Base-by-base conservation (phyloP, 1,140 invertebrate species). In the Metopolophium dirhodum region DNA sequence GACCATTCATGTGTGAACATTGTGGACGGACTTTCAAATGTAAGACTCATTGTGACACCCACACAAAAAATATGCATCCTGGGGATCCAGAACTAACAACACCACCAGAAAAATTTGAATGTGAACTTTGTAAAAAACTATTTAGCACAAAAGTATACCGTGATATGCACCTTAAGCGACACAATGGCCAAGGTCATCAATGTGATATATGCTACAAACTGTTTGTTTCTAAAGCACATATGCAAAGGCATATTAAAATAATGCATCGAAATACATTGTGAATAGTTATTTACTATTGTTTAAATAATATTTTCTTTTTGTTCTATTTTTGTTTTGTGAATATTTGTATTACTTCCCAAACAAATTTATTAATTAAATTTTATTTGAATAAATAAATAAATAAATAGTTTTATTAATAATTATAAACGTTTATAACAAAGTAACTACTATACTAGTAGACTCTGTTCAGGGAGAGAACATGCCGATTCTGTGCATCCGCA, bases 1-100 rank as follows among this genome's bases (percentile, higher is more conserved):
- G 97, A 93, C 97, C 96, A 26, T 97, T 96, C 94, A 96, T 96
- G 83, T 97, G 97, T 94, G 96, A 96, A 68, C 95, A 96, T 41
- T 97, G 97, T 94, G 96, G 96, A 0, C 96, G 97, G 94, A 96
- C 96, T 4, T 97, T 97, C 94, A 94, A 94, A n/a, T 94, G 90
- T n/a, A 92, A 93, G 57, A 94, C 91, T 57, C 91, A 93, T 45
- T 93, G 91, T 57, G 91, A 93, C n/a, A 93, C 91, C 0, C 91
- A 93, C 14, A 93, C 41, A 51, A 93, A 93, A 30, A 93, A 93
- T 85, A 93, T 85, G 47, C 91, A 93, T 86, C 51, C 91, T 37
- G 82, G 51, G 37, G 35, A 93, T 37, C 49, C 37, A n/a, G 3
- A 93, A 2, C 11, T 57, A 54, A 35, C 35, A 85, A 3, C 20